Conservation (phyloP, 2,888 invertebrate genomes). For the Acrocyrtus sp. region DNA sequence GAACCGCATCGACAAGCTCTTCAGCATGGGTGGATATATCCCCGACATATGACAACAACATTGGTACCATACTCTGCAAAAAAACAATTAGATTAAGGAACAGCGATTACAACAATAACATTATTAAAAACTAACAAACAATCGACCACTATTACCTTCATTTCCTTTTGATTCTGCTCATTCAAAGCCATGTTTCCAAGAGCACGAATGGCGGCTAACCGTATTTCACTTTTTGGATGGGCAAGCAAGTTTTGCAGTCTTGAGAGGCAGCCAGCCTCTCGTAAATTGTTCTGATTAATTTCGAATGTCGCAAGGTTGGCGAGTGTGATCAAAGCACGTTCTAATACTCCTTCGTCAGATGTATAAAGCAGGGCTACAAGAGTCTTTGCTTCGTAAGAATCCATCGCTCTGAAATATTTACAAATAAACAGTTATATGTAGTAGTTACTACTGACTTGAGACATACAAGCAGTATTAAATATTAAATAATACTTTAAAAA, state of each 20-base stretch:
- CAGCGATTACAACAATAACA: too few species aligned
- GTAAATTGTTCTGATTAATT: slow-evolving; percentile 67
- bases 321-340: slow-evolving; percentile 67
- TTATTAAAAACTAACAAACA: neutral
- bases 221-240: slow-evolving; percentile 66
- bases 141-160: slow-evolving; percentile 67
- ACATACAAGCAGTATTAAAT: neutral
- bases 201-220: slow-evolving; percentile 68
- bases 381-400: slow-evolving; percentile 68
- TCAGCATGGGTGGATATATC: slow-evolving; percentile 64
- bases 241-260: slow-evolving; percentile 67
- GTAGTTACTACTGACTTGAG: neutral
- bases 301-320: slow-evolving; percentile 63
- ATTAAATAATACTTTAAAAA: too few species aligned
- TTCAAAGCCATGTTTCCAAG: slow-evolving; percentile 70
- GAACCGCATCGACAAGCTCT: slow-evolving; percentile 68
- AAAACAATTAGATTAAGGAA: too few species aligned
- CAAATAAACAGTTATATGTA: neutral
- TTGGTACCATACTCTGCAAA: slow-evolving; percentile 68
- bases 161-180: slow-evolving; percentile 69
- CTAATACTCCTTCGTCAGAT: slow-evolving; percentile 68
- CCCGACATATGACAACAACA: slow-evolving; percentile 67
- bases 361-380: slow-evolving; percentile 68
- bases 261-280: slow-evolving; percentile 69
- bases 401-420: slow-evolving; percentile 65